A percentile compares a stretch with the other conserved stretches of the same genome.
Conservation (phyloP, 2,113 vertebrate genomes). For the Tyrannus savana region DNA sequence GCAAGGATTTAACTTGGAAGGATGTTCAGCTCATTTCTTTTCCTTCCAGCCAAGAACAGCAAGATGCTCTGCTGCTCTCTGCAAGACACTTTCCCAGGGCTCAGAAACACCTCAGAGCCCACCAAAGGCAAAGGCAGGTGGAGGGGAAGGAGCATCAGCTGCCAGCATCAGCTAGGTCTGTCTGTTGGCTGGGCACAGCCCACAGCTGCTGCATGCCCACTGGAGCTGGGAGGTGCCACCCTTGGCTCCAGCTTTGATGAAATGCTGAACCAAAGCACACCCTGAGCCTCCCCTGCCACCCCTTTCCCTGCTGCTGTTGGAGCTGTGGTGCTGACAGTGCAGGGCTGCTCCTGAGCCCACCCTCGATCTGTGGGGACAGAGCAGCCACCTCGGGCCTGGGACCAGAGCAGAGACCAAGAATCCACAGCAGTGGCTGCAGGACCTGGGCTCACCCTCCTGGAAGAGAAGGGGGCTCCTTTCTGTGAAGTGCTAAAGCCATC, state of each 20-base stretch:
- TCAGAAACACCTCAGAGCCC: neutral
- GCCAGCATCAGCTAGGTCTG: neutral
- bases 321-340: rapidly evolving
- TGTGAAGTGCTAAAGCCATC: rapidly evolving
- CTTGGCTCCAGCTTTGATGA: neutral
- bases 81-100: neutral
- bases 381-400: neutral
- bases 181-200: neutral
- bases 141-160: neutral
- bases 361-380: neutral
- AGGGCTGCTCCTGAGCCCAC: neutral
- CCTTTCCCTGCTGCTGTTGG: neutral
- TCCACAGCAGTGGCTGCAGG: rapidly evolving
- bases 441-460: neutral
- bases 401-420: neutral
- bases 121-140: neutral
- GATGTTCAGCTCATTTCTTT: neutral
- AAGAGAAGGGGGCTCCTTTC: rapidly evolving
- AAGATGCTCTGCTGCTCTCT: neutral
- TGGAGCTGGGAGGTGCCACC: neutral
- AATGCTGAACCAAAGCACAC: rapidly evolving
- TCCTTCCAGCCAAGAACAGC: constrained; percentile 14
- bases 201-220: neutral
- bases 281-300: neutral
- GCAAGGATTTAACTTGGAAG: neutral